These are phyloP conservation scores for Gobiocypris rarus DNA, from an alignment of 2,113 vertebrate genomes.

Conservation along the genomic window DNA sequence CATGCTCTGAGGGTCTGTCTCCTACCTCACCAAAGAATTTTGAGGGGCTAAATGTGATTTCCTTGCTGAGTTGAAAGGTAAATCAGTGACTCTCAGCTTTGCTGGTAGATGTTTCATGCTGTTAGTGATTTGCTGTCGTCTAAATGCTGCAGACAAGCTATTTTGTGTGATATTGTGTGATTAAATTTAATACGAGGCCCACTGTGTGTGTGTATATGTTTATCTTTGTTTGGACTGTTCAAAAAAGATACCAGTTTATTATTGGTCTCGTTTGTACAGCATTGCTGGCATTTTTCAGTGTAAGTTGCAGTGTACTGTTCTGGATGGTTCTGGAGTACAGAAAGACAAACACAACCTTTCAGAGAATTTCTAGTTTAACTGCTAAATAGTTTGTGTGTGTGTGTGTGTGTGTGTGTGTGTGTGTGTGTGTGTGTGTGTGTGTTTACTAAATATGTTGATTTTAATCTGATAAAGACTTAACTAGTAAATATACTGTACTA, in stretches of 20 bases:
- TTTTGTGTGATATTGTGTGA: conserved; percentile 28
- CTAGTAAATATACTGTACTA: too few relatives aligned
- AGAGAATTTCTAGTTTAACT: conserved; percentile 2
- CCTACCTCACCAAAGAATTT: conserved; percentile 36
- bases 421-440: too few relatives aligned
- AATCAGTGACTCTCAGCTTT: conserved; percentile 25
- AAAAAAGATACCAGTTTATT: background rate
- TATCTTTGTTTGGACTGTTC: background rate
- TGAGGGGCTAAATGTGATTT: background rate
- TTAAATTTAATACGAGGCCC: background rate
- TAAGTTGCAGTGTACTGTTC: background rate
- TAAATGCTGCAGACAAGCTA: conserved; percentile 46
- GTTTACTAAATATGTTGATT: too few relatives aligned
- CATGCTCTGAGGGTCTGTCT: conserved; percentile 8
- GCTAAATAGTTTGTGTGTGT: too few relatives aligned
- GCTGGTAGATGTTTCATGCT: conserved; percentile 11
- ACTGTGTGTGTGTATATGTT: background rate
- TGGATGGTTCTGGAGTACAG: background rate
- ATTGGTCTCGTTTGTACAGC: background rate
- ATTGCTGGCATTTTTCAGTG: background rate
- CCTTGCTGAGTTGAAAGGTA: conserved; percentile 32
- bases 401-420: too few relatives aligned
- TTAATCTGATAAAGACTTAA: too few relatives aligned
- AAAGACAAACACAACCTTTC: background rate
- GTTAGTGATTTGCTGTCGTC: conserved; percentile 45